Evolutionary conservation across 53 echinoderm and acorn worm genomes (phyloP).

Genomic region (Patiria pectinifera): DNA sequence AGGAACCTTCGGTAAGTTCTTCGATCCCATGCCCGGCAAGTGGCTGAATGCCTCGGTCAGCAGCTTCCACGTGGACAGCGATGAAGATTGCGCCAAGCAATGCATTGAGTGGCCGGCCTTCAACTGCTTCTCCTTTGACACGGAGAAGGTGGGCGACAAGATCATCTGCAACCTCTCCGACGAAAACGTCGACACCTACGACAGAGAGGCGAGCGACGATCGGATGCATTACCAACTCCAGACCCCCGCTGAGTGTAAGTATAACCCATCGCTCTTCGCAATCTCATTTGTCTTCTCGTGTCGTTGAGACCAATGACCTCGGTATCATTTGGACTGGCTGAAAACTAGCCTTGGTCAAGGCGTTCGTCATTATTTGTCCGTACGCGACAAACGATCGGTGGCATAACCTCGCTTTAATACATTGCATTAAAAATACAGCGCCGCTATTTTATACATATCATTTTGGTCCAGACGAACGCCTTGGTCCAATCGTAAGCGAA

Average conservation of each 20-base stretch:
- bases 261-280: too few species aligned
- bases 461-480: too few species aligned
- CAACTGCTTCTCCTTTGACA: slow-evolving; percentile 47
- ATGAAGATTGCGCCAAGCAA: slow-evolving; percentile 48
- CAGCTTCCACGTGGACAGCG: slow-evolving; percentile 3
- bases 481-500: too few species aligned
- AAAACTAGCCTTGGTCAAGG: too few species aligned
- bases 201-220: slow-evolving; percentile 51
- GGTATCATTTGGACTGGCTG: too few species aligned
- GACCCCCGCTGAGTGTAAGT: slow-evolving; percentile 37
- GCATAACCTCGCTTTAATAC: too few species aligned
- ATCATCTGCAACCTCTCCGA: slow-evolving; percentile 72
- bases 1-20: slow-evolving; percentile 57
- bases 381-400: too few species aligned
- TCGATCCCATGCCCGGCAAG: slow-evolving; percentile 47
- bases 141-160: slow-evolving; percentile 20
- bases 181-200: slow-evolving; percentile 30
- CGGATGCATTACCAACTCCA: slow-evolving; percentile 27
- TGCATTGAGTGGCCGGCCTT: slow-evolving; percentile 2
- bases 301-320: too few species aligned
- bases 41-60: background rate
- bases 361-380: too few species aligned
- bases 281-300: too few species aligned
- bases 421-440: too few species aligned
- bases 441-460: too few species aligned